Percentiles rank a stretch among this genome's conserved stretches.
Evolutionary conservation across 2,113 vertebrate genomes (phyloP).

Genomic region (Ovibos moschatus): DNA sequence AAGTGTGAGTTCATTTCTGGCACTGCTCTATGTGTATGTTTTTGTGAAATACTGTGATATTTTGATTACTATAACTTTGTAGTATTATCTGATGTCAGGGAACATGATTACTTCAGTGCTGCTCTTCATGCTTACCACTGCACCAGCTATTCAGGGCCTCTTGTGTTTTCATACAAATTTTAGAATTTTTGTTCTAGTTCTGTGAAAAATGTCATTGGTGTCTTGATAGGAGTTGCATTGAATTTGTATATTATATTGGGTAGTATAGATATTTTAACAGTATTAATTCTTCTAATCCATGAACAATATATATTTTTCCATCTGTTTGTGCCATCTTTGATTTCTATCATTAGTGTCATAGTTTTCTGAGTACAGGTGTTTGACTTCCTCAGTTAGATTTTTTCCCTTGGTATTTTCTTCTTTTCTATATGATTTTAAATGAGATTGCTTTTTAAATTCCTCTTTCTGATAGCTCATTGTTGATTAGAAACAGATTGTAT

Average conservation of each 20-base stretch:
- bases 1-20: not conserved
- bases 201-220: not conserved
- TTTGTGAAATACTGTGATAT: not conserved
- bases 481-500: not conserved
- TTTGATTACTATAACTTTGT: not conserved
- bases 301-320: not conserved
- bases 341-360: not conserved
- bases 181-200: not conserved
- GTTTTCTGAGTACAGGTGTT: not conserved
- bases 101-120: not conserved
- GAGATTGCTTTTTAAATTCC: not conserved
- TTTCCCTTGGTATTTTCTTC: not conserved
- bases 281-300: not conserved
- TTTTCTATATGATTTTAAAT: not conserved
- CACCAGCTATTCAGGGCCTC: not conserved
- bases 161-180: not conserved
- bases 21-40: not conserved
- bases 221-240: not conserved
- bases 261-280: not conserved
- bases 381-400: not conserved
- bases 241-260: not conserved
- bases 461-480: not conserved
- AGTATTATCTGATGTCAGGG: not conserved
- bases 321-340: not conserved
- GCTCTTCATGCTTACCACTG: not conserved